Percentiles rank a stretch among this genome's conserved stretches.
Conservation (phyloP, 1,140 invertebrate species). For the Chironomus tepperi region DNA sequence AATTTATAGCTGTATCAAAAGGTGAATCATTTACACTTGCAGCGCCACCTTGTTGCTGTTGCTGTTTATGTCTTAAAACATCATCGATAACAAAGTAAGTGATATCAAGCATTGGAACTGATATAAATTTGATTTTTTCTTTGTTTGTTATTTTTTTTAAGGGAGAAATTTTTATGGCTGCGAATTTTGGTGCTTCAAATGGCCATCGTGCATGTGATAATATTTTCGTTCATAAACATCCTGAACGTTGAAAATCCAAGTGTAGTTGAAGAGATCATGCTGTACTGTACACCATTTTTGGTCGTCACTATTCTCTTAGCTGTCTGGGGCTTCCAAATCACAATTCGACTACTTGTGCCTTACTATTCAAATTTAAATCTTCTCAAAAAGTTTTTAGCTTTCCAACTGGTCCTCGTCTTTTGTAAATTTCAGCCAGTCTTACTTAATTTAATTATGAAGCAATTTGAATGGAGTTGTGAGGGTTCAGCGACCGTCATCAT, state of each 20-base stretch:
- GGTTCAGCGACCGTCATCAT: not conserved
- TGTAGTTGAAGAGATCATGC: not conserved
- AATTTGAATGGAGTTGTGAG: not conserved
- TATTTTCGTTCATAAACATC: not conserved
- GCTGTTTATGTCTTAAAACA: not conserved
- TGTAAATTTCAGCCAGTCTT: constrained; percentile 9
- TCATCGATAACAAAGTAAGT: constrained; percentile 15
- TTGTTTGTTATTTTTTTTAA: not conserved
- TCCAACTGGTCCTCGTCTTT: constrained; percentile 4
- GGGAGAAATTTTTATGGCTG: not conserved
- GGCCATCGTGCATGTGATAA: not conserved
- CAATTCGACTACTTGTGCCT: not conserved
- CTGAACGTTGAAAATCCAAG: not conserved
- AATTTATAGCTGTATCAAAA: constrained; percentile 16
- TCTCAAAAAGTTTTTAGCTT: not conserved
- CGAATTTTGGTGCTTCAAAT: not conserved
- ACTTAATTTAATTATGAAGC: not conserved
- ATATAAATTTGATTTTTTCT: not conserved
- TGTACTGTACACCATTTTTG: not conserved
- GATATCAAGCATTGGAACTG: not conserved
- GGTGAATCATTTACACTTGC: not conserved
- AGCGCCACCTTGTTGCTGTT: not conserved
- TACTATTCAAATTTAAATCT: not conserved
- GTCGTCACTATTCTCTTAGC: not conserved
- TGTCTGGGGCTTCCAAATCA: not conserved